Percentiles rank a stretch among this genome's conserved stretches.
Conservation (phyloP, 2,797 vertebrate genomes). For the Pantherophis vulpinus region DNA sequence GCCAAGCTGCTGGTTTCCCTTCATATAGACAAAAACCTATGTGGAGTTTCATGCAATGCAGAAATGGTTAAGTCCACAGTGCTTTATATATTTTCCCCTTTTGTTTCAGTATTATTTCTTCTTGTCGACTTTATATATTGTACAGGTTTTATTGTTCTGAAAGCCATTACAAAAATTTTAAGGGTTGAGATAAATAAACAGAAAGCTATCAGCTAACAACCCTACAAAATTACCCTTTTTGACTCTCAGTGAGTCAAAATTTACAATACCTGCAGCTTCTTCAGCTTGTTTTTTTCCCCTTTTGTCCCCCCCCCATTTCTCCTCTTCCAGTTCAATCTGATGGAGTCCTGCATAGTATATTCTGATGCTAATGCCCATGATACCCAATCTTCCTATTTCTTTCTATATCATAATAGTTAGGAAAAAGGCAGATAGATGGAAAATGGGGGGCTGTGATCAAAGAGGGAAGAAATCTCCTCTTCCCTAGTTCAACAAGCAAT, state of each 20-base stretch:
- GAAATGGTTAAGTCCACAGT: background rate
- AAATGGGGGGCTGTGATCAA: background rate
- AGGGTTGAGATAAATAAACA: background rate
- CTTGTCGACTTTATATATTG: background rate
- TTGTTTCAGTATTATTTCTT: background rate
- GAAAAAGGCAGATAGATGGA: background rate
- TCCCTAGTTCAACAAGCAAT: background rate
- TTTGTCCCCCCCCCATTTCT: background rate
- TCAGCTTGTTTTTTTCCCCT: background rate
- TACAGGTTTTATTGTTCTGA: background rate
- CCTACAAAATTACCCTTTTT: background rate
- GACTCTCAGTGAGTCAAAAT: background rate
- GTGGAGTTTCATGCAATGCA: background rate
- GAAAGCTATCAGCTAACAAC: background rate
- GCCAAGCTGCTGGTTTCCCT: background rate
- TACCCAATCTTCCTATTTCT: background rate
- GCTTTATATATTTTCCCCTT: background rate
- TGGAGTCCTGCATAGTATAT: background rate
- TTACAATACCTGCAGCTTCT: background rate
- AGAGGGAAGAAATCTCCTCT: background rate
- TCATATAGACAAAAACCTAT: background rate
- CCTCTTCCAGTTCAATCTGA: background rate
- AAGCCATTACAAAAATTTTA: background rate
- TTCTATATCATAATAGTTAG: background rate
- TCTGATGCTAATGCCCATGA: background rate